Evolutionary conservation across 2,888 invertebrate species (phyloP).

Genomic region (Myopa tessellatipennis): DNA sequence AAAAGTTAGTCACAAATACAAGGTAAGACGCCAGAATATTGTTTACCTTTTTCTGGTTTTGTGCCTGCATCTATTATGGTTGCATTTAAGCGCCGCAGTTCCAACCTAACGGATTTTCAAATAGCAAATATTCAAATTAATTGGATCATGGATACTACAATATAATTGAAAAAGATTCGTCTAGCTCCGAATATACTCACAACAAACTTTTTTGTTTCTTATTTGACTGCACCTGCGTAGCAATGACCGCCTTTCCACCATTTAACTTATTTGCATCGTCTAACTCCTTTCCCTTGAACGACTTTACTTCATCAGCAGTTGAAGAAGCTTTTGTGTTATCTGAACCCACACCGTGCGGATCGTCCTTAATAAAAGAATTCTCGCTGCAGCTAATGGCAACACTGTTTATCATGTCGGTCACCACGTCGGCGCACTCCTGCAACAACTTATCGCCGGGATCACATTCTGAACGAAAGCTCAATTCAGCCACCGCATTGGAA

Average conservation of each 20-base stretch:
- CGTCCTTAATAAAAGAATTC: conserved; percentile 67
- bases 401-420: conserved; percentile 72
- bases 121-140: background rate
- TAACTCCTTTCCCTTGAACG: background rate
- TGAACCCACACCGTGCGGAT: conserved; percentile 51
- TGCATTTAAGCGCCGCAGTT: conserved; percentile 75
- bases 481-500: conserved; percentile 50
- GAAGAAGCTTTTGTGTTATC: conserved; percentile 23
- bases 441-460: conserved; percentile 46
- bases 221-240: conserved; percentile 40
- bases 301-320: background rate
- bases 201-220: conserved; percentile 60
- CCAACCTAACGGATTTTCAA: conserved; percentile 59
- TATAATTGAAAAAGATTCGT: background rate
- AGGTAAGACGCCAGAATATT: background rate
- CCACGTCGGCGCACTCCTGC: conserved; percentile 66
- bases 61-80: conserved; percentile 72
- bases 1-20: background rate
- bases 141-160: background rate
- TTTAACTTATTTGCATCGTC: background rate
- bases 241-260: conserved; percentile 37
- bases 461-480: conserved; percentile 56
- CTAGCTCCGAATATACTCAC: conserved; percentile 49
- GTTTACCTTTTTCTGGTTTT: conserved; percentile 57
- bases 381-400: conserved; percentile 73